These are phyloP conservation scores for Rhinogobius similis DNA, from an alignment of 2,113 vertebrate genomes.

Conservation along the genomic window DNA sequence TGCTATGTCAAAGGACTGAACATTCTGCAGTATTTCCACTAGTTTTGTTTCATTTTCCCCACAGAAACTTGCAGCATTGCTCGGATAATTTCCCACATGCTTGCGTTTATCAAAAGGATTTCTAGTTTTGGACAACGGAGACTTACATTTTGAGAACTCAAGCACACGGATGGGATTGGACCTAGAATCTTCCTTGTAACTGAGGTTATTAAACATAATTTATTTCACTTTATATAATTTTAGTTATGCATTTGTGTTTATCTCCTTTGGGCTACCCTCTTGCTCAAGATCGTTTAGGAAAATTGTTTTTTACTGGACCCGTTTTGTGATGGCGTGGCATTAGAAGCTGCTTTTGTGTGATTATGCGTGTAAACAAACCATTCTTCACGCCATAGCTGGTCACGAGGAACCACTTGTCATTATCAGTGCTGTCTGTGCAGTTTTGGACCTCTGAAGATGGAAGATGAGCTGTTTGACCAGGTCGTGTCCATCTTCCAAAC, in stretches of 20 bases:
- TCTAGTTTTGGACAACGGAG: background rate
- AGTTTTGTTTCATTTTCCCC: background rate
- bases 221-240: background rate
- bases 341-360: slow-evolving; percentile 25
- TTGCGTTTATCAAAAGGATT: background rate
- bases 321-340: slow-evolving; percentile 52
- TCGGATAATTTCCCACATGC: background rate
- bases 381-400: background rate
- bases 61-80: background rate
- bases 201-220: background rate
- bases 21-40: background rate
- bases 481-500: slow-evolving; percentile 75
- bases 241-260: background rate
- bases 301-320: background rate
- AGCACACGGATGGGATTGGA: background rate
- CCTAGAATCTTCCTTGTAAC: background rate
- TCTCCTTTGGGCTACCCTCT: background rate
- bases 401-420: background rate
- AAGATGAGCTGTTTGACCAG: slow-evolving; percentile 82
- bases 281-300: background rate
- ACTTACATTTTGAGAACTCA: background rate
- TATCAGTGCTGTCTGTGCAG: background rate
- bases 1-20: too few species aligned
- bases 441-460: slow-evolving; percentile 74
- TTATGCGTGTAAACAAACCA: background rate